Base-by-base conservation (phyloP, 2,888 invertebrate species). In the Sthenelais limicola region DNA sequence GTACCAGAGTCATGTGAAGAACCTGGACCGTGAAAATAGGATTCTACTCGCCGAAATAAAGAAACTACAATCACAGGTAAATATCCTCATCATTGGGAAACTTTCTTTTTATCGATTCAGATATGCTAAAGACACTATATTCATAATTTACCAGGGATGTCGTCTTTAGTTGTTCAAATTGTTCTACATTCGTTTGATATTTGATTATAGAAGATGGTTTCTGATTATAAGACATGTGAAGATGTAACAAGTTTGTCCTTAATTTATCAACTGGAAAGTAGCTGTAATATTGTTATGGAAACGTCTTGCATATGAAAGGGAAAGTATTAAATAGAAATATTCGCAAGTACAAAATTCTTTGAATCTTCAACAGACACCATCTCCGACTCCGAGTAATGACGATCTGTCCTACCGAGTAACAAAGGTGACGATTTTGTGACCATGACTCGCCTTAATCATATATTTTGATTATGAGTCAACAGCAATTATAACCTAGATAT, bases 1-100 rank as follows among this genome's bases (percentile, higher is more conserved):
- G 76, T 84, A 82, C 75, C 78, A 82, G 38, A 80, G 77, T 43
- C 83, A 85, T 58, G 80, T 85, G 67, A 81, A 83, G 68, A 82
- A 80, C 18, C 72, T 86, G 74, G 86, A 86, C 70, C 78, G 85
- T 49, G 86, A 86, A 70, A 86, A 86, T 74, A 82, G 83, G 73
- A 77, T 85, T 79, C 76, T 86, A 58, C 72, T 82, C 38, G 83
- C 83, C 73, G 83, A 86, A 73, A 81, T 85, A 52, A 82, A 83
- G 77, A 82, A 81, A 62, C 78, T 85, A 47, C 84, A 86, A 73
- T 78, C 82, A 32, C 83, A 85, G 84, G 85, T 85, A 70, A 72
- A 66, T 18, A 28, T 49, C 21, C 3, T 26, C n/a, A 12, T 21
- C 24, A 9, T 21, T 21, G 9, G n/a, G 9, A 15, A 15, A 12